These are phyloP conservation scores for Mystacides longicornis DNA, from an alignment of 2,888 invertebrate species.

Conservation along the genomic window DNA sequence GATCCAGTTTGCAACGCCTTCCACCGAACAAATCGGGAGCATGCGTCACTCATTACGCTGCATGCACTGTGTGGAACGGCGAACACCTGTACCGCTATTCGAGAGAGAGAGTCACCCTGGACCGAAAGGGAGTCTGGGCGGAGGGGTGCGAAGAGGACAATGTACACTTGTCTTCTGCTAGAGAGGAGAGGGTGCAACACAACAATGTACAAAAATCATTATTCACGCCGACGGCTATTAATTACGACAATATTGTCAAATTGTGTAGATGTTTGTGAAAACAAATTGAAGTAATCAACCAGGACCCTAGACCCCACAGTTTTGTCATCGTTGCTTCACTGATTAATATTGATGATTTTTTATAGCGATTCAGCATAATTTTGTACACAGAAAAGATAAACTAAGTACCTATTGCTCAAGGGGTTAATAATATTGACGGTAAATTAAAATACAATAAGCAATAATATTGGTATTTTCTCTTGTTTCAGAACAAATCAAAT, in stretches of 20 bases:
- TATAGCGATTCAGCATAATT: too few species aligned
- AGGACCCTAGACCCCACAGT: too few species aligned
- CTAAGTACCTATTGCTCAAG: too few species aligned
- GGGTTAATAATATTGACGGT: too few species aligned
- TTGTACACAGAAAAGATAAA: too few species aligned
- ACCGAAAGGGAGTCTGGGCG: neutral
- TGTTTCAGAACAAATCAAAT: constrained; percentile 72
- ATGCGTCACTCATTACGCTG: neutral
- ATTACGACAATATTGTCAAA: neutral
- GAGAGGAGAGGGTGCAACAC: neutral
- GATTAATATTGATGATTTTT: too few species aligned
- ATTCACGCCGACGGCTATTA: neutral
- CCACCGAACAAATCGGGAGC: constrained; percentile 6
- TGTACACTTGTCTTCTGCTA: neutral
- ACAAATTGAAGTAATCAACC: too few species aligned
- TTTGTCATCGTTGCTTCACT: too few species aligned
- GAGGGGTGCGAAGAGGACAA: neutral
- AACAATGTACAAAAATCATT: neutral
- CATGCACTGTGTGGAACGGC: neutral
- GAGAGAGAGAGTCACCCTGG: neutral
- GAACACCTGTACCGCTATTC: neutral
- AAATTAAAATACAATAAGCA: too few species aligned
- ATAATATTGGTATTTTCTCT: constrained; percentile 30
- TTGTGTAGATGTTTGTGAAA: too few species aligned
- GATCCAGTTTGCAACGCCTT: constrained; percentile 9